Percentiles rank a stretch among this genome's conserved stretches.
phyloP scores from a whole-genome alignment of 2,888 invertebrate species.

The Trisateles emortualis region DNA sequence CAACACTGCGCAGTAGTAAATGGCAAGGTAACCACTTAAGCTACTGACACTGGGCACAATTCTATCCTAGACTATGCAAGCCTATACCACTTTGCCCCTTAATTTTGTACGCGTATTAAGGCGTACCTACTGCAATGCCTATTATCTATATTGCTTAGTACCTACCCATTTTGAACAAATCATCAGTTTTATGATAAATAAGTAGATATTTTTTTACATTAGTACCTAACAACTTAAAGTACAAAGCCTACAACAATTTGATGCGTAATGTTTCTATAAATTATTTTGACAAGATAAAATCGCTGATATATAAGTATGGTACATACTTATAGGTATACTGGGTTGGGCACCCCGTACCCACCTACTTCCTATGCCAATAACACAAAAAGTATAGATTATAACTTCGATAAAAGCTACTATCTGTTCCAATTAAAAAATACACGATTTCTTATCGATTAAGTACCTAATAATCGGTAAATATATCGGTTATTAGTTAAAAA shows the following conservation, averaged over 20 bases:
- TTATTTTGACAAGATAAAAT: neutral
- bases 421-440: conserved; percentile 50
- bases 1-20: no score
- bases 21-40: no score
- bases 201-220: no score
- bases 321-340: neutral
- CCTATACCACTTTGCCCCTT: no score
- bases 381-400: conserved; percentile 32
- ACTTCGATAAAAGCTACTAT: conserved; percentile 24
- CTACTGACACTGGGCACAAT: no score
- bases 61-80: no score
- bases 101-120: no score
- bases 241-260: neutral
- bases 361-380: conserved; percentile 26
- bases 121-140: no score
- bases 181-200: no score
- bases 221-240: no score
- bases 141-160: no score
- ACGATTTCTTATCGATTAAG: conserved; percentile 37
- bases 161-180: no score
- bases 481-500: conserved; percentile 44
- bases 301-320: neutral
- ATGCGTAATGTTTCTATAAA: neutral
- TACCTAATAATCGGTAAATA: conserved; percentile 41
- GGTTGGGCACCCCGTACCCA: conserved; percentile 19